These are phyloP conservation scores for Cyclophora punctaria DNA, from an alignment of 2,888 invertebrate genomes.

Conservation along the genomic window DNA sequence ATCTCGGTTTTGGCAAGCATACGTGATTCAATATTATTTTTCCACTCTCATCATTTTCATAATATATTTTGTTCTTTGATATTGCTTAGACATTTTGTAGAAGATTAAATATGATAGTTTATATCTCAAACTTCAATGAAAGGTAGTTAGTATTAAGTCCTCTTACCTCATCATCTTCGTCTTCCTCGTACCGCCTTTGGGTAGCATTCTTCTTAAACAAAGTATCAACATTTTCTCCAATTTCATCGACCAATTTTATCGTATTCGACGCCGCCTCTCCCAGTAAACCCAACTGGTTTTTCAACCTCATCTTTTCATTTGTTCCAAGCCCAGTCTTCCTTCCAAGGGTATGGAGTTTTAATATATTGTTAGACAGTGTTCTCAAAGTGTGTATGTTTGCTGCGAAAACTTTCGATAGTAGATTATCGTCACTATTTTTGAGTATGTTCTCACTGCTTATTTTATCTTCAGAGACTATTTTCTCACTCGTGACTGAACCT, in stretches of 20 bases:
- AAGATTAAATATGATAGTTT: too few species aligned
- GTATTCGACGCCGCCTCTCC: slow-evolving; percentile 75
- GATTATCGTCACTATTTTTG: slow-evolving; percentile 55
- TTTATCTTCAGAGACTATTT: slow-evolving; percentile 60
- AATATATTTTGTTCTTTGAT: too few species aligned
- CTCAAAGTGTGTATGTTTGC: slow-evolving; percentile 76
- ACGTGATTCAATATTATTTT: too few species aligned
- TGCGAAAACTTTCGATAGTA: slow-evolving; percentile 58
- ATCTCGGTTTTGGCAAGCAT: too few species aligned
- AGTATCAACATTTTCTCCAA: slow-evolving; percentile 67
- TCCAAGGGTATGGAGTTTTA: slow-evolving; percentile 77
- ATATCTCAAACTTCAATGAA: too few species aligned
- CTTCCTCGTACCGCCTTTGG: slow-evolving; percentile 36
- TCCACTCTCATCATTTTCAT: too few species aligned
- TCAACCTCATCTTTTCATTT: slow-evolving; percentile 73
- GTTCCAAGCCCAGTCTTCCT: slow-evolving; percentile 74
- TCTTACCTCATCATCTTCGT: slow-evolving; percentile 46
- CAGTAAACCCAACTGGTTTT: slow-evolving; percentile 70
- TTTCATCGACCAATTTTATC: slow-evolving; percentile 71
- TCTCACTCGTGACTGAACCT: slow-evolving; percentile 68
- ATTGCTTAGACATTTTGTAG: too few species aligned
- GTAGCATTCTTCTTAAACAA: slow-evolving; percentile 48
- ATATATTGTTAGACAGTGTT: slow-evolving; percentile 71
- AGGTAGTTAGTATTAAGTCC: too few species aligned
- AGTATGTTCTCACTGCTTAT: slow-evolving; percentile 55